phyloP scores from a whole-genome alignment of 2,113 vertebrate species.

The human region DNA sequence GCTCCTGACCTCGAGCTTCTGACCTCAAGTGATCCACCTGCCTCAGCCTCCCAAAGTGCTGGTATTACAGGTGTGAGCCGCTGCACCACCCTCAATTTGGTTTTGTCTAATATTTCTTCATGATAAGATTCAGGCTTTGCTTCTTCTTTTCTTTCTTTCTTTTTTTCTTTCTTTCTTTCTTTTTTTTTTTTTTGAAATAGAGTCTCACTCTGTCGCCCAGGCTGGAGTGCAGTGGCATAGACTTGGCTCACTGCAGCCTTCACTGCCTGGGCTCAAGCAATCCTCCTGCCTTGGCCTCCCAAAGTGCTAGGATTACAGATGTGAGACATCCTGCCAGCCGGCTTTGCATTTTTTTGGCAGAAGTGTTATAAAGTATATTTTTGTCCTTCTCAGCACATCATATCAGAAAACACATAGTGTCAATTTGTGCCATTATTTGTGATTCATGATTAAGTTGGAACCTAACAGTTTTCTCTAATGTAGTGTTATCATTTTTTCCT shows the following conservation, averaged over 20 bases:
- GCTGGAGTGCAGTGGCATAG: too few species aligned
- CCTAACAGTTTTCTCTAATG: neutral
- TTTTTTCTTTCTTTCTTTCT: neutral
- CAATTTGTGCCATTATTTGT: neutral
- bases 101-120: neutral
- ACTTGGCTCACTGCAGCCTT: too few species aligned
- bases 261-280: too few species aligned
- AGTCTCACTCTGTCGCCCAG: too few species aligned
- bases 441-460: neutral
- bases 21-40: too few species aligned
- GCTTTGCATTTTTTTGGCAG: neutral
- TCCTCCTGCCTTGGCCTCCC: too few species aligned
- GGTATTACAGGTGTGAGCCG: too few species aligned
- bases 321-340: too few species aligned
- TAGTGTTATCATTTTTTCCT: neutral
- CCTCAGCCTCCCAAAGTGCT: too few species aligned
- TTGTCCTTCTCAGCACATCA: neutral
- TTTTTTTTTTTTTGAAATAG: too few species aligned
- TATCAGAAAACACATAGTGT: neutral
- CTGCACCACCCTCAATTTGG: neutral
- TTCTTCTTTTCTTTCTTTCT: neutral
- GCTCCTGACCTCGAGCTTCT: too few species aligned
- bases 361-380: neutral
- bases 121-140: neutral
- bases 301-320: too few species aligned